Evolutionary conservation across 2,888 invertebrate genomes (phyloP).

Genomic region (Andrena praecox): DNA sequence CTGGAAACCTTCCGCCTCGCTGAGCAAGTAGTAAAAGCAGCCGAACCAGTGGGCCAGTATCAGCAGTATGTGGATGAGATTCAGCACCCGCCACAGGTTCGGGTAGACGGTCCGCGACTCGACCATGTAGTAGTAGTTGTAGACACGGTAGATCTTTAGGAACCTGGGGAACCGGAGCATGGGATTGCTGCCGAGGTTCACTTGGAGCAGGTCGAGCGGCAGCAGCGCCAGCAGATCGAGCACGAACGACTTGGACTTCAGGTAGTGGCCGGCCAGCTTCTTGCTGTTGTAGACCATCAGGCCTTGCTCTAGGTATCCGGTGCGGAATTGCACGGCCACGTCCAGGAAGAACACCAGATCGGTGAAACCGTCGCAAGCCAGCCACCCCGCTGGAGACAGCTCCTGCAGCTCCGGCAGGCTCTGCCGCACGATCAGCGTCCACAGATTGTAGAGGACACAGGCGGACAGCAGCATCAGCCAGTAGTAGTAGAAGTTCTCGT

Average conservation of each 20-base stretch:
- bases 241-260: slow-evolving; percentile 93
- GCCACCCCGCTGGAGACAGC: slow-evolving; percentile 91
- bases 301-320: slow-evolving; percentile 97
- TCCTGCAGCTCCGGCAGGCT: slow-evolving; percentile 96
- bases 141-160: slow-evolving; percentile 95
- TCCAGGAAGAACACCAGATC: slow-evolving; percentile 95
- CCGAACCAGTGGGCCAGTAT: slow-evolving; percentile 99
- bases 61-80: slow-evolving; percentile 96
- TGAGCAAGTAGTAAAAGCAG: slow-evolving; percentile 97
- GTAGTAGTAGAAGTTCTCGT: slow-evolving; percentile 98
- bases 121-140: slow-evolving; percentile 97
- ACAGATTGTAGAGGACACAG: slow-evolving; percentile 97
- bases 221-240: slow-evolving; percentile 93
- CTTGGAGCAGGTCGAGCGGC: slow-evolving; percentile 95
- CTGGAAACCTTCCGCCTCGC: slow-evolving; percentile 95
- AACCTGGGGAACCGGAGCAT: slow-evolving; percentile 95
- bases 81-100: slow-evolving; percentile 97
- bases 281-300: slow-evolving; percentile 97
- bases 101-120: slow-evolving; percentile 98
- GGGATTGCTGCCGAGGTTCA: slow-evolving; percentile 93
- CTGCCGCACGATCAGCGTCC: slow-evolving; percentile 97
- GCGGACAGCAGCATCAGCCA: slow-evolving; percentile 96
- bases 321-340: slow-evolving; percentile 95
- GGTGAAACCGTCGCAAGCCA: slow-evolving; percentile 93
- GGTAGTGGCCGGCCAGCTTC: slow-evolving; percentile 95